Base-by-base conservation (phyloP, 1,140 invertebrate genomes). In the Schlechtendalia chinensis region DNA sequence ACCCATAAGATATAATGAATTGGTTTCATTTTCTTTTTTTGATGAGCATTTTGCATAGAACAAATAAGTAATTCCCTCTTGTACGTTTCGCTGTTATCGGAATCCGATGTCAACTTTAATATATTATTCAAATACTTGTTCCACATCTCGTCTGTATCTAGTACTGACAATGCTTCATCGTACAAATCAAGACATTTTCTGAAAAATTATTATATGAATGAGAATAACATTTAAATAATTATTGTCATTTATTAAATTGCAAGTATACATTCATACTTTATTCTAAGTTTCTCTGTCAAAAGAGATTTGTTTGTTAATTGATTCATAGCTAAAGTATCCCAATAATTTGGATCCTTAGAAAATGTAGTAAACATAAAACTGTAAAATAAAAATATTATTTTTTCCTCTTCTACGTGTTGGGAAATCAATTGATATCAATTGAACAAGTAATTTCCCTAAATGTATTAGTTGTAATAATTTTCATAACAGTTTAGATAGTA, bases 131-230 rank as follows among this genome's bases (percentile, higher is more conserved):
- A 61, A 79, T 79, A 79, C 12, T 45, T 47, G 10, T 79, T 22
- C 75, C 75, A 79, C 75, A 79, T 79, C 29, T 50, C 56, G 0
- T 63, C 58, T 12, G 75, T 79, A 50, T 79, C 24, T 27, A 79
- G 17, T 19, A 79, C 1, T 61, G 75, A 50, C 16, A 79, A 19
- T 5, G 75, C 75, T 29, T 47, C 16, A 27, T 79, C 24, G n/a
- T 79, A 79, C 24, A 0, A 50, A 79, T 79, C 58, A 19, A 79
- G 58, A n/a, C 75, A 79, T 12, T 79, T 63, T 50, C 75, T 79
- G 24, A 63, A 79, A 79, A 71, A 54, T 27, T 24, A 29, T n/a
- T 1, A 53, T 5, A n/a, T 19, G 10, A 71, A 29, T 53, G 17
- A 69, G 10, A n/a, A n/a, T 39, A 39, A 39, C 5, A 27, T 17